Base-by-base conservation (phyloP, 1,140 invertebrate species). In the Laodelphax striatellus region DNA sequence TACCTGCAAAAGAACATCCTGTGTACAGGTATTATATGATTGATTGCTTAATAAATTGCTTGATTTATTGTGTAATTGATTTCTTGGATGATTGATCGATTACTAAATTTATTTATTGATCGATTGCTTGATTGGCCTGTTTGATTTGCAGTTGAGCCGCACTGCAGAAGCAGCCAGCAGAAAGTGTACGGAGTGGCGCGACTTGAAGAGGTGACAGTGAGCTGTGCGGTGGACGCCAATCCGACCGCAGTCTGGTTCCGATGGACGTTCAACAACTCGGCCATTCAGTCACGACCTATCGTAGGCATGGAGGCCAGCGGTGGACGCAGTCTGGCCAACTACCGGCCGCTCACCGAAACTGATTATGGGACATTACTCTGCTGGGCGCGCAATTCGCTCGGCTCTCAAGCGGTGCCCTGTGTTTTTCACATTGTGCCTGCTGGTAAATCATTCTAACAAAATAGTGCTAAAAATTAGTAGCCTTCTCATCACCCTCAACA, bases 181-280 rank as follows among this genome's bases (percentile, higher is more conserved):
- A 81, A 79, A 61, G 77, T 83, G 16, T 88, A 85, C 67, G 85
- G 88, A 14, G 85, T 89, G 1, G 90, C 87, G 0, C 77, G 87
- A 50, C 85, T 87, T 46, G 90, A 93, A 71, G 79, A 80, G 5
- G 81, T 84, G 11, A 81, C 79, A 63, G 86, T 93, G 57, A 76
- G 81, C 3, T 94, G 90, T 72, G 87, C 92, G 68, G 75, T 94
- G 43, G 87, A 90, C 63, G 86, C 88, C n/a, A 92, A 91, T 74
- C 90, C 90, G 4, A 73, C 80, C 63, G 82, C 84, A 60, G 75
- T 86, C 9, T 76, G 73, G 59, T 88, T 86, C 70, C 78, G 77
- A 43, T 89, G 87, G 87, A 86, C 83, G 72, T 88, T 89, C 73
- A 88, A 88, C 74, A 87, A 86, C 68, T 73, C 80, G 11, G 59